These are phyloP conservation scores for Heliconius sara DNA, from an alignment of 2,888 invertebrate genomes.

Conservation along the genomic window DNA sequence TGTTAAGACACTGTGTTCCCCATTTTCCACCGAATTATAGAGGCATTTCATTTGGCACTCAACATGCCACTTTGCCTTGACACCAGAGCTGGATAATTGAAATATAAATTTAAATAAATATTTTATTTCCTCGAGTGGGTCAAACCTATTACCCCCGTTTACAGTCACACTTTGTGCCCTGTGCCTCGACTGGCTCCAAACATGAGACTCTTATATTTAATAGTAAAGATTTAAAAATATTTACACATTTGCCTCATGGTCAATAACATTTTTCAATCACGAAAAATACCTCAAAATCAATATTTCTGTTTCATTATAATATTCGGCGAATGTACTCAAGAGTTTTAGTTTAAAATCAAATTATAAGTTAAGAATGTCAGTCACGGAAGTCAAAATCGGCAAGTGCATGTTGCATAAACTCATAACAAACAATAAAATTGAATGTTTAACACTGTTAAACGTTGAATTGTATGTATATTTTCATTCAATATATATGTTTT, in stretches of 20 bases:
- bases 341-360: conserved; percentile 14
- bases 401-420: conserved; percentile 12
- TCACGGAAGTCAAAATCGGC: conserved; percentile 13
- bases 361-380: conserved; percentile 20
- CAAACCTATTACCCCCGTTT: too few species aligned
- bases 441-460: not conserved
- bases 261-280: not conserved
- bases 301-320: not conserved
- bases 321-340: not conserved
- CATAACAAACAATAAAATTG: conserved; percentile 26
- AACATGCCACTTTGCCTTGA: too few species aligned
- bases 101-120: too few species aligned
- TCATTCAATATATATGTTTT: not conserved
- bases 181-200: too few species aligned
- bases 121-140: too few species aligned
- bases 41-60: too few species aligned
- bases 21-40: too few species aligned
- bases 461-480: not conserved
- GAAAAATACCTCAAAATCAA: not conserved
- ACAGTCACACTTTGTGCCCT: too few species aligned
- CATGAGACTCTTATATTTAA: too few species aligned
- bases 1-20: too few species aligned
- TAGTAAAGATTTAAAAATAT: too few species aligned
- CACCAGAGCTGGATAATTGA: too few species aligned
- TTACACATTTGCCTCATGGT: not conserved